Evolutionary conservation across 2,113 vertebrate genomes (phyloP).

Genomic region (Excalfactoria chinensis): DNA sequence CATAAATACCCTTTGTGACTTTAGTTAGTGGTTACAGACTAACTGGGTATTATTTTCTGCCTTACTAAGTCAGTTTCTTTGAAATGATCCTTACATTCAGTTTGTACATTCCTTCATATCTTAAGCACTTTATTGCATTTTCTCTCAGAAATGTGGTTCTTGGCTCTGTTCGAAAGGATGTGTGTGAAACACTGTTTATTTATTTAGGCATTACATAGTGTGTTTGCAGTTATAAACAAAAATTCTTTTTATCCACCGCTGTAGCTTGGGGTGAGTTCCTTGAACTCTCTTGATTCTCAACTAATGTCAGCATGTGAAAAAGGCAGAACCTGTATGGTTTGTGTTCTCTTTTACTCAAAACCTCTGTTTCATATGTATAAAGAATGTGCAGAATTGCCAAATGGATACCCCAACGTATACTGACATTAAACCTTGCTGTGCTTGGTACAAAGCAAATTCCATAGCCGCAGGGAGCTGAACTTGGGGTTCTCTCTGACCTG

Average conservation of each 20-base stretch:
- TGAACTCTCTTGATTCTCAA: constrained; percentile 41
- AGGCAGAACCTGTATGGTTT: background rate
- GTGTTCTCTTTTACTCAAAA: background rate
- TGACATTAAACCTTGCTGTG: background rate
- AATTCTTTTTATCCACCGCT: constrained; percentile 12
- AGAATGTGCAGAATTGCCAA: constrained; percentile 18
- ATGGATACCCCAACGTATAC: background rate
- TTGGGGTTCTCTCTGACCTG: background rate
- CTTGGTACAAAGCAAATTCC: background rate
- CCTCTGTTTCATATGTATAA: background rate
- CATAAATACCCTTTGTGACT: background rate
- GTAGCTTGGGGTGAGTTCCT: background rate
- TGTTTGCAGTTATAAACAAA: background rate
- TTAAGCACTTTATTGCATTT: background rate
- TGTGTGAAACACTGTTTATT: background rate
- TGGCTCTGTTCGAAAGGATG: constrained; percentile 35
- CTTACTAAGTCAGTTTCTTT: background rate
- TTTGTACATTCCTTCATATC: background rate
- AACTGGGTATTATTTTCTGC: background rate
- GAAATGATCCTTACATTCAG: background rate
- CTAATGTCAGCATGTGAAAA: constrained; percentile 22
- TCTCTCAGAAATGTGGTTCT: background rate
- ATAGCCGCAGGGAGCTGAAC: constrained; percentile 5
- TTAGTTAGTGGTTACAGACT: background rate
- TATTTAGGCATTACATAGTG: background rate